These are phyloP conservation scores for Pyrgus malvae DNA, from an alignment of 2,888 invertebrate species.

Conservation along the genomic window DNA sequence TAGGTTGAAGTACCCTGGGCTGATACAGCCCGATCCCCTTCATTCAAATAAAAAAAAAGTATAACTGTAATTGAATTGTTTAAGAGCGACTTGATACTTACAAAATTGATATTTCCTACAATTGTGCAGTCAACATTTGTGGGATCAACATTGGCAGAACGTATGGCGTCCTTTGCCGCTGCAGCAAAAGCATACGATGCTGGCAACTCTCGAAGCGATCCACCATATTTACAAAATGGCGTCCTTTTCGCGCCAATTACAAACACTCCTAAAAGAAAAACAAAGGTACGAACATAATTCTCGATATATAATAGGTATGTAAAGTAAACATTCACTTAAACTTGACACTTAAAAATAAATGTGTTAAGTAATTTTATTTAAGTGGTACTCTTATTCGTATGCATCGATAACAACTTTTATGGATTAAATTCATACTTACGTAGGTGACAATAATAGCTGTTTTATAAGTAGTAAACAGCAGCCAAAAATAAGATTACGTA, in stretches of 20 bases:
- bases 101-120: constrained; percentile 67
- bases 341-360: no score
- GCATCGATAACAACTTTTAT: no score
- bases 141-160: constrained; percentile 54
- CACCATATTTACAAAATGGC: constrained; percentile 70
- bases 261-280: constrained; percentile 54
- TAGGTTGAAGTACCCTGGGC: no score
- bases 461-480: neutral
- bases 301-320: no score
- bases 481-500: no score
- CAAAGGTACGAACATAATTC: no score
- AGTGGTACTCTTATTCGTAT: no score
- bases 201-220: constrained; percentile 57
- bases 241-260: constrained; percentile 70
- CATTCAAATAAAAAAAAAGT: neutral
- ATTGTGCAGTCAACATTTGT: constrained; percentile 56
- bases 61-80: no score
- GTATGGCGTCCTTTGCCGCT: constrained; percentile 62
- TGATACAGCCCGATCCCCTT: no score
- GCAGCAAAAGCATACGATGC: constrained; percentile 64
- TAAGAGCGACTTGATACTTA: constrained; percentile 42
- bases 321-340: neutral
- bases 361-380: no score
- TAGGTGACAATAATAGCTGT: no score
- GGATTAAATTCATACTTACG: no score